These are phyloP conservation scores for Bufo bufo DNA, from an alignment of 2,113 vertebrate species.

Conservation along the genomic window DNA sequence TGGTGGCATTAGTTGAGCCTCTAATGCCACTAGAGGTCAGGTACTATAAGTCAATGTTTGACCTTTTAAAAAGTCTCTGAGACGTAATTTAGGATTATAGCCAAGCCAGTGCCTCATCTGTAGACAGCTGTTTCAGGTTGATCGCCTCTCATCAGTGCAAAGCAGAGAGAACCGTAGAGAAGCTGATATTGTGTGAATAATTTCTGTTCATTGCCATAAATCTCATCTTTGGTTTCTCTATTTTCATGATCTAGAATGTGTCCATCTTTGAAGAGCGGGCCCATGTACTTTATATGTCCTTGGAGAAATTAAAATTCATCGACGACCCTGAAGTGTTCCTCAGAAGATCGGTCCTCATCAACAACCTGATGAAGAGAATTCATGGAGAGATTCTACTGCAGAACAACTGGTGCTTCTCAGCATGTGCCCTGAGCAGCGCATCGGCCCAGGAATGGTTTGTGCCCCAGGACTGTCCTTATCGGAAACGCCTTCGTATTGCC, in stretches of 20 bases:
- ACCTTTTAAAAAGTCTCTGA: no score
- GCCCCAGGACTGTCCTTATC: slow-evolving; percentile 82
- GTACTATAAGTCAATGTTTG: no score
- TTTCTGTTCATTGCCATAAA: neutral
- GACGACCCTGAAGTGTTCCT: slow-evolving; percentile 95
- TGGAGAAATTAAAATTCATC: slow-evolving; percentile 95
- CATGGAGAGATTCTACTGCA: slow-evolving; percentile 91
- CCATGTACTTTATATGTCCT: slow-evolving; percentile 92
- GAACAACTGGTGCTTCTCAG: slow-evolving; percentile 91
- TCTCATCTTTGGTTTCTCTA: slow-evolving; percentile 41
- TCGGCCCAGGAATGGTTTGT: slow-evolving; percentile 81
- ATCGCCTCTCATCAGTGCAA: no score
- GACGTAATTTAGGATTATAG: no score
- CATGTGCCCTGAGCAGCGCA: slow-evolving; percentile 72
- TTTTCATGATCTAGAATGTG: slow-evolving; percentile 76
- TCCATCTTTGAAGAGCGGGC: slow-evolving; percentile 90
- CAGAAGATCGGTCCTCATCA: slow-evolving; percentile 92
- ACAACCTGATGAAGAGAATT: slow-evolving; percentile 92
- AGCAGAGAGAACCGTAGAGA: neutral
- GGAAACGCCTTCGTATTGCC: slow-evolving; percentile 88
- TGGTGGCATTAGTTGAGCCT: no score
- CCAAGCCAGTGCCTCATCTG: no score
- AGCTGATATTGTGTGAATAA: neutral
- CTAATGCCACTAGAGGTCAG: no score
- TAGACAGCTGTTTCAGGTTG: no score